These are phyloP conservation scores for Epinotia nisella DNA, from an alignment of 2,888 invertebrate genomes.

Conservation along the genomic window DNA sequence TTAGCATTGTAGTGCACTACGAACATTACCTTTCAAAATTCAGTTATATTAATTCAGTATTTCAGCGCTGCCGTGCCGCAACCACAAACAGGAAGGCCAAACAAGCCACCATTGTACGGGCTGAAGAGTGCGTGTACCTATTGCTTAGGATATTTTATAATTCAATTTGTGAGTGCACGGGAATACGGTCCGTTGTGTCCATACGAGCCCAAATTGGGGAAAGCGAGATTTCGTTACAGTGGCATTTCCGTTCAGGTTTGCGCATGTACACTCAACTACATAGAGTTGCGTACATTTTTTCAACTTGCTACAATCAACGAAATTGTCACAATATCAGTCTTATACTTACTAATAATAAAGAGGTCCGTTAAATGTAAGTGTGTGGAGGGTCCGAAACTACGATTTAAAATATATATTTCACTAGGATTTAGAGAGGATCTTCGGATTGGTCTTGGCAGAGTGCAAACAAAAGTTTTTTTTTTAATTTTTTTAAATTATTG, in stretches of 20 bases:
- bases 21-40: conserved; percentile 53
- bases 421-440: no score
- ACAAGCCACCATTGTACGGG: conserved; percentile 66
- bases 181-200: conserved; percentile 2
- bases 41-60: conserved; percentile 60
- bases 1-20: conserved; percentile 38
- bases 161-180: conserved; percentile 32
- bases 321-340: no score
- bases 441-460: no score
- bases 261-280: background rate
- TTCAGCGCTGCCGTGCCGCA: conserved; percentile 57
- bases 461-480: no score
- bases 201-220: background rate
- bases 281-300: no score
- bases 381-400: no score
- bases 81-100: conserved; percentile 70
- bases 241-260: background rate
- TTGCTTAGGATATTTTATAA: conserved; percentile 40
- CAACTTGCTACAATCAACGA: no score
- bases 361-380: no score
- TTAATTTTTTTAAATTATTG: no score
- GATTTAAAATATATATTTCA: no score
- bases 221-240: conserved; percentile 15
- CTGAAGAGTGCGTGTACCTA: conserved; percentile 57
- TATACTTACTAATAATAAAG: no score